Percentiles rank a stretch among this genome's conserved stretches.
Evolutionary conservation across 2,888 invertebrate genomes (phyloP).

Genomic region (Anorthoa munda): DNA sequence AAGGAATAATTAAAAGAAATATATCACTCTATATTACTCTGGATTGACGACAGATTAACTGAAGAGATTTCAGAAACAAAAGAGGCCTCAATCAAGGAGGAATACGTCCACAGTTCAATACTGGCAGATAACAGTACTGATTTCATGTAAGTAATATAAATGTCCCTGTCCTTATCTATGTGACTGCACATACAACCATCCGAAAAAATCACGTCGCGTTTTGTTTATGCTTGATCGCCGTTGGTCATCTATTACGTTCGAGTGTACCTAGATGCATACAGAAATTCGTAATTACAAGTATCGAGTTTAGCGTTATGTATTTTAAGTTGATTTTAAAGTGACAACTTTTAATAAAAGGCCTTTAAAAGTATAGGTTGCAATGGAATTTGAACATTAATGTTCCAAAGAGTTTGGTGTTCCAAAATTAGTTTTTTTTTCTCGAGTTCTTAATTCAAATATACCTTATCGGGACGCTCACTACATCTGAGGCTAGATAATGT

Average conservation of each 20-base stretch:
- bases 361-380: too few species aligned
- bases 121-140: neutral
- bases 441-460: too few species aligned
- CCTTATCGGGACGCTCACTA: neutral
- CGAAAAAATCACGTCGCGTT: neutral
- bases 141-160: neutral
- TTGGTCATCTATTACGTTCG: conserved; percentile 8
- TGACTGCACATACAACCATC: conserved; percentile 1
- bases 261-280: too few species aligned
- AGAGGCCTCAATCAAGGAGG: too few species aligned
- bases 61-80: too few species aligned
- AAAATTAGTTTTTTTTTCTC: too few species aligned
- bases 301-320: too few species aligned
- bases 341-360: too few species aligned
- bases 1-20: neutral
- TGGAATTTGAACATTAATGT: too few species aligned
- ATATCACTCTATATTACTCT: neutral
- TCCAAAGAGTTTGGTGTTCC: too few species aligned
- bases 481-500: neutral
- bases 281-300: too few species aligned
- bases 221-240: neutral
- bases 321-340: too few species aligned
- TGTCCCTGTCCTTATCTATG: neutral
- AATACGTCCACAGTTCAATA: neutral
- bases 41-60: neutral